Conservation (phyloP, 23 tunicate genomes). For the Botrylloides violaceus region DNA sequence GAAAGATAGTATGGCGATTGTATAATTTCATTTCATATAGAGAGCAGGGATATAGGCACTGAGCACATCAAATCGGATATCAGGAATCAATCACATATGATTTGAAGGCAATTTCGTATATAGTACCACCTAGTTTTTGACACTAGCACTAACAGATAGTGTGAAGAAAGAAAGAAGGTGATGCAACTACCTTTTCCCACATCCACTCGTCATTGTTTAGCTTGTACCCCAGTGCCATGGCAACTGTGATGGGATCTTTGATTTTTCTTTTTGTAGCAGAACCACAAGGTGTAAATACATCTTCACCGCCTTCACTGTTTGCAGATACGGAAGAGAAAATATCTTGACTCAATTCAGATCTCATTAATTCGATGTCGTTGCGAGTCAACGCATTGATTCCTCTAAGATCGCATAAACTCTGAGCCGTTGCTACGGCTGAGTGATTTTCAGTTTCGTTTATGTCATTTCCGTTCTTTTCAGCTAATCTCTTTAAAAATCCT, state of each 20-base stretch:
- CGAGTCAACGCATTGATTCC: background rate
- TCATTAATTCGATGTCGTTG: background rate
- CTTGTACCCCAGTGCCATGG: conserved; percentile 66
- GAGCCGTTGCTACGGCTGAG: background rate
- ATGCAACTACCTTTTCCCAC: conserved; percentile 93
- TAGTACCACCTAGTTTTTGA: too few relatives aligned
- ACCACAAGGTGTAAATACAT: conserved; percentile 14
- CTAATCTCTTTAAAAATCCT: conserved; percentile 10
- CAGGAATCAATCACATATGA: too few relatives aligned
- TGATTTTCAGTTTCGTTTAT: background rate
- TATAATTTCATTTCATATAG: too few relatives aligned
- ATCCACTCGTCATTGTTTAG: conserved; percentile 72
- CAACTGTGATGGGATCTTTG: conserved; percentile 31
- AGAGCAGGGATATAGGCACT: too few relatives aligned
- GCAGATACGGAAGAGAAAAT: conserved; percentile 9
- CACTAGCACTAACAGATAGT: too few relatives aligned
- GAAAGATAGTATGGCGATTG: too few relatives aligned
- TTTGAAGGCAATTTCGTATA: too few relatives aligned
- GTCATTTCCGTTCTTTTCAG: background rate
- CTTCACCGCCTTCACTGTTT: conserved; percentile 27
- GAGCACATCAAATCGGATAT: too few relatives aligned
- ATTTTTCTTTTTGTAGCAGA: conserved; percentile 19
- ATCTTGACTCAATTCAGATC: background rate
- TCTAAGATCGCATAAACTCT: conserved; percentile 17
- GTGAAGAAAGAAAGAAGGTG: too few relatives aligned